Base-by-base conservation (phyloP, 2,113 vertebrate genomes). In the Pionites leucogaster region DNA sequence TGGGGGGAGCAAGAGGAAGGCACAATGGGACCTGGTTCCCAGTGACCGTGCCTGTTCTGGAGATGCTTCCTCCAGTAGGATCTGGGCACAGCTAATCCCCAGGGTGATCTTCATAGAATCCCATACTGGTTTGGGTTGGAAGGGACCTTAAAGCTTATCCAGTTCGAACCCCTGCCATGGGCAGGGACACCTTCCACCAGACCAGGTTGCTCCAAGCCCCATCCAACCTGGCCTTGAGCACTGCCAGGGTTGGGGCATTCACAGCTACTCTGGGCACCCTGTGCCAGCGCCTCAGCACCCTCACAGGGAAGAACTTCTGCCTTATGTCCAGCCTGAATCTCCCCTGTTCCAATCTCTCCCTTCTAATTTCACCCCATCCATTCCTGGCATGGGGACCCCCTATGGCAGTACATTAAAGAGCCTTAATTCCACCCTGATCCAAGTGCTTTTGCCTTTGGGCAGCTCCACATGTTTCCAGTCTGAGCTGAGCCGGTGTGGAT, bases 391-490 rank as follows among this genome's bases (percentile, higher is more conserved):
- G 20, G 11, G 46, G 3, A 6, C 35, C 42, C 44, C 13, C 23
- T 2, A 5, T 1, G 2, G 27, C 55, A 14, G 8, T 12, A 4
- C 7, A 5, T 57, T 35, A 44, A 4, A 19, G 44, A 37, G 10
- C 63, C 4, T 1, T 4, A 4, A 39, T 10, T 2, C n/a, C 6
- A 2, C 28, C 59, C 49, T 9, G 8, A 0, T 2, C n/a, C 28
- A 2, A n/a, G 50, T 24, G 24, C 55, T 65, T 44, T 9, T 31
- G 31, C 6, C 11, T n/a, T 44, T 2, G 62, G 6, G 79, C 39
- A 71, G 44, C 47, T 46, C 75, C 11, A 8, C 25, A 6, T 27
- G 2, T 42, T 55, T 24, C 81, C 17, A 23, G 3, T 1, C 22
- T 0, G 2, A 69, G 53, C 49, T 1, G 14, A 35, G 52, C 14